Evolutionary conservation across 2,113 vertebrate species (phyloP).

Genomic region (Notechis scutatus): DNA sequence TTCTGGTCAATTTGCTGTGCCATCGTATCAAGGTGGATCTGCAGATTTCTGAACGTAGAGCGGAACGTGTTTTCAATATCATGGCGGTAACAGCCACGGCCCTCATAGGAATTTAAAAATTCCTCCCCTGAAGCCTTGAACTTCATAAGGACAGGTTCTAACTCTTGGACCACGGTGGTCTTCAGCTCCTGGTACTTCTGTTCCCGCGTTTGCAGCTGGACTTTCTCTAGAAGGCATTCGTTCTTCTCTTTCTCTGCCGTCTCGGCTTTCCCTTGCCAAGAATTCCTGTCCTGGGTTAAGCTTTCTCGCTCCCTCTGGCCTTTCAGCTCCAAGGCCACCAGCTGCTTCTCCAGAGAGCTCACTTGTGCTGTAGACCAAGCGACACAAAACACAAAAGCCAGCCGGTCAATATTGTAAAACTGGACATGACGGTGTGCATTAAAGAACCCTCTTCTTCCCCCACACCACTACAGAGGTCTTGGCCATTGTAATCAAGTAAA

Average conservation of each 20-base stretch:
- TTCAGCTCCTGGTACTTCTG: not conserved
- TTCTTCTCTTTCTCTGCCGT: not conserved
- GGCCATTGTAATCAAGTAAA: not conserved
- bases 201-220: not conserved
- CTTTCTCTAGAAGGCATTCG: not conserved
- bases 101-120: rapidly evolving
- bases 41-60: rapidly evolving
- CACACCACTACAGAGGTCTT: not conserved
- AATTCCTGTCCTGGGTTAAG: not conserved
- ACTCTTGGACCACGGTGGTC: not conserved
- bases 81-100: not conserved
- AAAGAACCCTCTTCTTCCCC: not conserved
- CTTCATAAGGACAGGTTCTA: not conserved
- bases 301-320: not conserved
- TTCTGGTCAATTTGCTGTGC: not conserved
- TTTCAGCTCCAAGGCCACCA: not conserved
- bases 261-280: not conserved
- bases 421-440: not conserved
- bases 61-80: not conserved
- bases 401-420: not conserved
- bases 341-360: not conserved
- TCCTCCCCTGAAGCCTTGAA: rapidly evolving
- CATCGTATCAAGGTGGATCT: rapidly evolving
- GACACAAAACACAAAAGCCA: not conserved
- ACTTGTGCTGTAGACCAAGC: not conserved